A percentile compares a stretch with the other conserved stretches of the same genome.
Evolutionary conservation across 1,140 invertebrate genomes (phyloP).

Genomic region (Drosophila persimilis): DNA sequence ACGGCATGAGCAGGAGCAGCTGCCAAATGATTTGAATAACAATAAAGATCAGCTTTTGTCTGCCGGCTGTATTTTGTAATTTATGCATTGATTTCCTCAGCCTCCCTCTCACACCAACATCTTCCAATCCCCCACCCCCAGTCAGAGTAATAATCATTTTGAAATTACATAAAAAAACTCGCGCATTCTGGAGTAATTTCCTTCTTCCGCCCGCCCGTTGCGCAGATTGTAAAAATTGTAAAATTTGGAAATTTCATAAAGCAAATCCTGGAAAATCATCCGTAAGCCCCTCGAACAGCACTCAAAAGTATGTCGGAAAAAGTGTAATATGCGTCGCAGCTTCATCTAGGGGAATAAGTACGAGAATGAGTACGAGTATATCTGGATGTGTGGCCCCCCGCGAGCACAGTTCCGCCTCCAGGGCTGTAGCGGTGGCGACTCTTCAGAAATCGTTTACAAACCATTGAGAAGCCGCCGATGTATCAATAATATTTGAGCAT

Average conservation of each 20-base stretch:
- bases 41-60: constrained; percentile 75
- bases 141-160: constrained; percentile 72
- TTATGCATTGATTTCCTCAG: constrained; percentile 72
- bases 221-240: constrained; percentile 67
- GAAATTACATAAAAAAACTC: constrained; percentile 64
- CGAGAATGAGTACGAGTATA: background rate
- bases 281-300: constrained; percentile 63
- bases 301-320: constrained; percentile 72
- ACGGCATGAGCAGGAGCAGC: constrained; percentile 30
- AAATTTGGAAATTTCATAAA: constrained; percentile 62
- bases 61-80: constrained; percentile 62
- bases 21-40: constrained; percentile 75
- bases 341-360: constrained; percentile 20
- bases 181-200: constrained; percentile 52
- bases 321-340: constrained; percentile 68
- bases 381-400: constrained; percentile 50
- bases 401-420: constrained; percentile 14
- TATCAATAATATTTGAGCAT: constrained; percentile 76
- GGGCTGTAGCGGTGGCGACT: constrained; percentile 10
- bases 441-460: constrained; percentile 70
- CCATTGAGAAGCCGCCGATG: constrained; percentile 77
- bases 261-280: constrained; percentile 64
- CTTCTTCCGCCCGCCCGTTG: constrained; percentile 56
- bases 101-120: background rate
- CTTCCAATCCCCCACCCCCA: background rate